A percentile compares a stretch with the other conserved stretches of the same genome.
Conservation (phyloP, 1,140 invertebrate genomes). For the Drosophila mauritiana region DNA sequence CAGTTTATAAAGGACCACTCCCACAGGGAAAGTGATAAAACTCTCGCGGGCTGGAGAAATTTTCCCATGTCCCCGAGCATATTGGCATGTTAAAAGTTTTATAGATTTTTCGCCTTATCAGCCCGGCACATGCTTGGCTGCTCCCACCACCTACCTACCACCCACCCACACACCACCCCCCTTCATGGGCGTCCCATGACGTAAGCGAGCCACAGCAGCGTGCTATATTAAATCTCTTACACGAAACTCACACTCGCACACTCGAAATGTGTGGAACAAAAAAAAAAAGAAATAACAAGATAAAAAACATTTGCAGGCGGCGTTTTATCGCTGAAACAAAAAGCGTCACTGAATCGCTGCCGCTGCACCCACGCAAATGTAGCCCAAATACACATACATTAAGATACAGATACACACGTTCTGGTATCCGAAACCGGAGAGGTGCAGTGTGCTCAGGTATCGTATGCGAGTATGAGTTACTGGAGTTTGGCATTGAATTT, state of each 20-base stretch:
- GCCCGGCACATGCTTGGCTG: conserved; percentile 37
- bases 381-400: neutral
- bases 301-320: conserved; percentile 48
- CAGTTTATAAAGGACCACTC: neutral
- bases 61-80: conserved; percentile 24
- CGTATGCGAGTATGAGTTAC: neutral
- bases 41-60: conserved; percentile 5
- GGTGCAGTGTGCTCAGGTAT: conserved; percentile 32
- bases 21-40: conserved; percentile 8
- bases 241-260: conserved; percentile 21
- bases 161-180: neutral
- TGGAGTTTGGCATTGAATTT: conserved; percentile 52
- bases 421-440: conserved; percentile 44
- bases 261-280: conserved; percentile 27
- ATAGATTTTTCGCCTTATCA: conserved; percentile 66
- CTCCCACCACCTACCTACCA: neutral
- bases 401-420: conserved; percentile 33
- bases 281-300: conserved; percentile 29
- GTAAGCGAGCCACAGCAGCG: conserved; percentile 57
- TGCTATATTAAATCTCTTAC: conserved; percentile 67
- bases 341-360: conserved; percentile 49
- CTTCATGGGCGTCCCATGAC: conserved; percentile 41
- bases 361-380: conserved; percentile 63
- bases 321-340: conserved; percentile 65
- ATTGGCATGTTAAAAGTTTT: conserved; percentile 51